Base-by-base conservation (phyloP, 2,888 invertebrate genomes). In the Drosophila imparisetae region DNA sequence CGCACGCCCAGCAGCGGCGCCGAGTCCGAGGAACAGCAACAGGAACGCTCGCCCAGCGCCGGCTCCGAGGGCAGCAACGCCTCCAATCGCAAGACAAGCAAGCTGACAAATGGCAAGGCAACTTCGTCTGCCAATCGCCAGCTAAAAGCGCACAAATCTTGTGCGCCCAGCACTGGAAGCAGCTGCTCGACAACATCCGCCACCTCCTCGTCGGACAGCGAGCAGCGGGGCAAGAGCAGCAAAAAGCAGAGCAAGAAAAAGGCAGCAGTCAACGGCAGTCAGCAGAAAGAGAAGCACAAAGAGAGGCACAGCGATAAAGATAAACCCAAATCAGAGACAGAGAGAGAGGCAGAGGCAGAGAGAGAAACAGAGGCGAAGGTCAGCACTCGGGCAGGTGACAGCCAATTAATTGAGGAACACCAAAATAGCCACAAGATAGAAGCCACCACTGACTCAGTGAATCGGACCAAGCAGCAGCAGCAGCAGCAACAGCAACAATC, bases 21-120 rank as follows among this genome's bases (percentile, higher is more conserved):
- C 0, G 93, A 93, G 40, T 91, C 92, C 0, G 93, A 93, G 67
- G 91, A 90, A 1, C 75, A n/a, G 7, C 85, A 84, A 2, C 76
- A 86, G 13, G 93, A 93, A 64, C 91, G 94, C 64, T 94, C 94
- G 0, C 93, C 94, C 7, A 94, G 94, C 72, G 92, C 91, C 0
- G 89, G 92, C 0, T 92, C 94, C 60, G 94, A 94, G 91, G 94
- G 93, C 49, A 95, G 93, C 69, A 94, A 93, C 81, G 94, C 93
- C 73, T 92, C 91, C 60, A 66, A 67, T 24, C 94, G 58, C 29
- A 81, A 78, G 65, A 67, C 80, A 36, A 36, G 24, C 27, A 66
- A 66, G 67, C 40, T 57, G 11, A 36, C 38, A 21, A 67, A 66
- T n/a, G 67, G 66, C 1, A 67, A 57, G 29, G 2, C 61, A 18